Evolutionary conservation across 2,888 invertebrate species (phyloP), one percentile per base, ranked within the genome.

Genomic region (Halictus quadricinctus): DNA sequence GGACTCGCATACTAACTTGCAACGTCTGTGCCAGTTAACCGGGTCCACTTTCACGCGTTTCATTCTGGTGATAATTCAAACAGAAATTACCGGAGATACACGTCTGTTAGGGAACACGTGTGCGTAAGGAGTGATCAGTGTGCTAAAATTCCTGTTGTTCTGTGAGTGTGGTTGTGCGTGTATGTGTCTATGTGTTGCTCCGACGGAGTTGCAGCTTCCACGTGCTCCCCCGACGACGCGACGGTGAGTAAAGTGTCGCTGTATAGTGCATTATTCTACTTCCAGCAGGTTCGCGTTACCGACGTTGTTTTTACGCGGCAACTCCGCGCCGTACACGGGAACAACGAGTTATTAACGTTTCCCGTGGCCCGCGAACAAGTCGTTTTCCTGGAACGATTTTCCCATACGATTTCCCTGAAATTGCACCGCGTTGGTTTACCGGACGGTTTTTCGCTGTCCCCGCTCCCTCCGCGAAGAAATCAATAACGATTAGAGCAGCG

Each of bases 61-160:
- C 7, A 13, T 64, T 3, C 0, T 13, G n/a, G 29, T n/a, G 3
- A n/a, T 12, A 41, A 41, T 72, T 75, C 15, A 18, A 25, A 58
- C 48, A 15, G 13, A 1, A 64, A 50, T 21, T 21, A 46, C 7
- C 36, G 43, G 21, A 41, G 36, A 36, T 36, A 36, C 5, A 25
- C 12, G 12, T 46, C 50, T 5, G 36, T 73, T 12, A 48, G 43
- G n/a, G 64, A 29, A 21, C 79, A 69, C 60, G 81, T 79, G 85
- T 58, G 54, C 80, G 85, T 79, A 76, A 81, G 76, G 73, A 87
- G 89, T 88, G 89, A 80, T 85, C 50, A 80, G 87, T 89, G 89
- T 69, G 60, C 15, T 58, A 54, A 41, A 69, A 54, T 5, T 85
- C 50, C 41, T 69, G 50, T 50, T 73, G 58, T 69, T 36, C 41